These are phyloP conservation scores for Polyodon spathula DNA, from an alignment of 2,113 vertebrate species.

Conservation along the genomic window DNA sequence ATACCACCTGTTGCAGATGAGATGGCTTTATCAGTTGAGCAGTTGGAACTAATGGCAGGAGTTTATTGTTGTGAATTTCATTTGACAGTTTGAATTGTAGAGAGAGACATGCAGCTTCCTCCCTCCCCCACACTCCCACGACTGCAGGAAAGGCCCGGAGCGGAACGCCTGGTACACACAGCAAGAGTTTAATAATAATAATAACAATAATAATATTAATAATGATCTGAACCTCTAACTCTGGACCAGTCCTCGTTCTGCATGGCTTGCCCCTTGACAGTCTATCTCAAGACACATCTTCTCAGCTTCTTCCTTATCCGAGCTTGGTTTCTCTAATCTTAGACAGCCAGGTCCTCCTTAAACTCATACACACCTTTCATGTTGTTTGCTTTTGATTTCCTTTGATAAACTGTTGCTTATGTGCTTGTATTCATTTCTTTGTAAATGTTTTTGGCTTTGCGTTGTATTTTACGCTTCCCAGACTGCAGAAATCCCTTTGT, in stretches of 20 bases:
- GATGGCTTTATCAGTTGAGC: no score
- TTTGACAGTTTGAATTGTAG: constrained; percentile 85
- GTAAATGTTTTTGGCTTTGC: constrained; percentile 11
- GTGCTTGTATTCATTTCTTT: background rate
- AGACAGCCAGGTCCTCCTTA: background rate
- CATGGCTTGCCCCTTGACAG: constrained; percentile 46
- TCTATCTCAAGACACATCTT: background rate
- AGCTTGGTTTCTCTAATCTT: constrained; percentile 3
- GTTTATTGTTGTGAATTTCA: constrained; percentile 57
- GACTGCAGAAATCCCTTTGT: constrained; percentile 5
- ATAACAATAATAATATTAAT: background rate
- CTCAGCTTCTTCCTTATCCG: background rate
- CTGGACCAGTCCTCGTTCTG: constrained; percentile 40
- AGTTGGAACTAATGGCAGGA: no score
- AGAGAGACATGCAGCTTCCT: constrained; percentile 44
- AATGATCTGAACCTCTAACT: constrained; percentile 38
- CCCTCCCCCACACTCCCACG: constrained; percentile 64
- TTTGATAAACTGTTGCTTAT: background rate
- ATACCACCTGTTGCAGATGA: no score
- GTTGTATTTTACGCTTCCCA: constrained; percentile 16
- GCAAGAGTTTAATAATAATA: background rate
- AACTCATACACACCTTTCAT: background rate
- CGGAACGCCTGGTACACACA: constrained; percentile 61
- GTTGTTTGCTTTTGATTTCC: constrained; percentile 2
- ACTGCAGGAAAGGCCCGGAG: constrained; percentile 68